phyloP scores from a whole-genome alignment of 2,113 vertebrate species.

The Actenoides hombroni region DNA sequence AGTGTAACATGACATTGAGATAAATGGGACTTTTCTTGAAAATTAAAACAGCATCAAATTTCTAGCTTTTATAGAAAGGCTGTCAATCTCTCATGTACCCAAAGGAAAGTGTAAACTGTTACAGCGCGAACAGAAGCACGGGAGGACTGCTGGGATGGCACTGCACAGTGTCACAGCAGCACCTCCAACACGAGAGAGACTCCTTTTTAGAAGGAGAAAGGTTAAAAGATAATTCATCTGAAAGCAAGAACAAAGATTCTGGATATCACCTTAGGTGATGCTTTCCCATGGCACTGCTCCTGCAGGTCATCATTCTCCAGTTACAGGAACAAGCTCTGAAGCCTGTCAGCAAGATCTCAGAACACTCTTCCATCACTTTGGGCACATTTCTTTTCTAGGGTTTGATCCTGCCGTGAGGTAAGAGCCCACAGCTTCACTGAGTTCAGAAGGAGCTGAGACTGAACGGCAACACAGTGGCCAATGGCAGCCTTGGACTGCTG shows the following conservation, averaged over 20 bases:
- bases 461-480: background rate
- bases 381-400: background rate
- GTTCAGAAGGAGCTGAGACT: background rate
- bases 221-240: background rate
- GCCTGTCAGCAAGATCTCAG: background rate
- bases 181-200: background rate
- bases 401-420: background rate
- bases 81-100: background rate
- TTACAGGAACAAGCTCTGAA: background rate
- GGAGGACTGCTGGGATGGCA: background rate
- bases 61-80: background rate
- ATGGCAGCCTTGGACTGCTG: background rate
- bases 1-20: background rate
- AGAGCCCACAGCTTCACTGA: background rate
- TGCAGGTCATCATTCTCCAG: background rate
- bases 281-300: background rate
- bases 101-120: background rate
- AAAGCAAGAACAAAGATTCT: background rate
- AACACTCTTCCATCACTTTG: background rate
- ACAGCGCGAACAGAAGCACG: background rate
- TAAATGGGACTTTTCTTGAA: background rate
- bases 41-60: background rate
- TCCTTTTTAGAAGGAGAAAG: background rate
- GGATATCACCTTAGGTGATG: background rate
- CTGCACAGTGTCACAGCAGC: background rate